Conservation (phyloP, 2,797 vertebrate genomes). For the Arctocebus calabarensis region DNA sequence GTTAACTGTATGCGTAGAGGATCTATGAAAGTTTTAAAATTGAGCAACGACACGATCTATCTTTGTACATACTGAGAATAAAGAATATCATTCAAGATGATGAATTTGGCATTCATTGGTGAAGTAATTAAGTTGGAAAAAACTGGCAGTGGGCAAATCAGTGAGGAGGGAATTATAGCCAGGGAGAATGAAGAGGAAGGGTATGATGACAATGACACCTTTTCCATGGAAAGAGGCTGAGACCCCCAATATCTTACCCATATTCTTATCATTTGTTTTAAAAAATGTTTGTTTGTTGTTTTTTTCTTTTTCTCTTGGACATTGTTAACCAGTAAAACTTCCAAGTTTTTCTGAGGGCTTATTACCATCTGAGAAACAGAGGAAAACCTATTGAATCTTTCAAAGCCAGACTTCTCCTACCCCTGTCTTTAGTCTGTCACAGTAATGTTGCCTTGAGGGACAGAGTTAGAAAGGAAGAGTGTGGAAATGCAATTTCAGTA, state of each 20-base stretch:
- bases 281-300: no score
- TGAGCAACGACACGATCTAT: neutral
- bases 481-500: slow-evolving; percentile 61
- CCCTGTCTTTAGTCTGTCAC: slow-evolving; percentile 1
- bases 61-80: neutral
- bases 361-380: neutral
- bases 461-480: slow-evolving; percentile 1
- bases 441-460: slow-evolving; percentile 6
- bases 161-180: neutral
- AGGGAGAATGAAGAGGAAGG: neutral
- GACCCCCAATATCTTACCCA: neutral
- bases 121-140: neutral
- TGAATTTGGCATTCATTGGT: neutral
- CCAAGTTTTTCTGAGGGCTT: neutral
- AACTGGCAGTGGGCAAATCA: neutral
- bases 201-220: neutral
- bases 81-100: neutral
- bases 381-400: slow-evolving; percentile 31
- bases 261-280: neutral
- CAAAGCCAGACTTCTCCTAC: slow-evolving; percentile 37
- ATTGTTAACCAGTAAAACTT: neutral
- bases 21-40: neutral
- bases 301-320: fast-evolving
- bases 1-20: neutral
- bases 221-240: neutral